A percentile compares a stretch with the other conserved stretches of the same genome.
These are phyloP conservation scores for Anolis apletophallus DNA, from an alignment of 2,797 vertebrate genomes.

Conservation along the genomic window DNA sequence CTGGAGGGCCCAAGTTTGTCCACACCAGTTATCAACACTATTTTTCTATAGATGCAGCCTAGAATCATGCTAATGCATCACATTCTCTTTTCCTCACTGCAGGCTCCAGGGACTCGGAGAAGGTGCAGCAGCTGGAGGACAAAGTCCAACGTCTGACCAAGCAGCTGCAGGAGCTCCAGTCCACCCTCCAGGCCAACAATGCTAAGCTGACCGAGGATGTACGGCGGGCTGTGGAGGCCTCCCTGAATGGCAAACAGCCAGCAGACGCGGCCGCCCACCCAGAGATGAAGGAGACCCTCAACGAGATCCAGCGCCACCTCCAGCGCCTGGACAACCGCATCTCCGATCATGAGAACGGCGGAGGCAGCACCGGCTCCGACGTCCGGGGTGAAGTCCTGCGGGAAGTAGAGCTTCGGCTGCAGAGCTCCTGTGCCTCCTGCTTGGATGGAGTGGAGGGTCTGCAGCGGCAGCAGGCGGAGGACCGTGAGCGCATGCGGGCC, in stretches of 20 bases:
- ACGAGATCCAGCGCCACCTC: constrained; percentile 87
- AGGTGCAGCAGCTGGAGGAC: constrained; percentile 86
- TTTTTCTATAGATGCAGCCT: no score
- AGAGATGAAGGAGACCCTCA: constrained; percentile 89
- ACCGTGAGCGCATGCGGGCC: constrained; percentile 83
- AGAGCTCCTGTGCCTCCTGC: constrained; percentile 87
- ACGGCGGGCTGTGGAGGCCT: constrained; percentile 62
- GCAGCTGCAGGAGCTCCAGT: constrained; percentile 86
- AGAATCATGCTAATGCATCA: no score
- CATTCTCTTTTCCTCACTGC: background rate
- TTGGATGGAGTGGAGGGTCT: constrained; percentile 84
- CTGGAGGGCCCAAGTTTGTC: no score
- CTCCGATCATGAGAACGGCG: constrained; percentile 85
- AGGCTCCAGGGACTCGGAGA: constrained; percentile 83
- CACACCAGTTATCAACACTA: no score
- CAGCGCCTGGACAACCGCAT: constrained; percentile 90
- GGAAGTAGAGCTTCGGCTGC: constrained; percentile 85
- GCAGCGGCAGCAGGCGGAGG: constrained; percentile 84
- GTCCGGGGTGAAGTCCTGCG: constrained; percentile 60
- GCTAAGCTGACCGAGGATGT: constrained; percentile 80
- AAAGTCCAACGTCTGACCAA: constrained; percentile 86
- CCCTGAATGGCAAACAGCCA: constrained; percentile 77
- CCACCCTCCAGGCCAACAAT: constrained; percentile 80
- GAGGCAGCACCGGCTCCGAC: constrained; percentile 72
- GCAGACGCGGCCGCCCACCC: constrained; percentile 87